Evolutionary conservation across 2,113 vertebrate species (phyloP), one percentile per base, ranked within the genome.

Genomic region (Dolichotis patagonum): DNA sequence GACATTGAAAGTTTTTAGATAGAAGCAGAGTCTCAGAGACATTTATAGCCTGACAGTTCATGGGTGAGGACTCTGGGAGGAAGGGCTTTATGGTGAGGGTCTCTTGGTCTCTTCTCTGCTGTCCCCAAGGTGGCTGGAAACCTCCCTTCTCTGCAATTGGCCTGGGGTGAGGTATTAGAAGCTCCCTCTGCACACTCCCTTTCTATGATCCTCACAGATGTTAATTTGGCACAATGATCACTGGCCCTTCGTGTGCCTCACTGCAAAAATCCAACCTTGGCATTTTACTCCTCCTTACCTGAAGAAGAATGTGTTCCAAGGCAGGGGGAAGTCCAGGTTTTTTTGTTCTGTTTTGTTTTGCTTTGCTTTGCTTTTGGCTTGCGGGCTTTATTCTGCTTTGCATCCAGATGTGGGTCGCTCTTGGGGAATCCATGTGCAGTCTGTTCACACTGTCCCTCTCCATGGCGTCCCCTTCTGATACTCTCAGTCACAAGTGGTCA

Each of bases 381-480:
- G 7, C 56, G 41, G 62, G 46, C 28, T 62, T 92, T 52, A 46
- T 92, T 90, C 78, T 0, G 3, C 19, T 77, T 77, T 28, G 38
- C 62, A 56, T 3, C 1, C 24, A 63, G 41, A 84, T 43, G 35
- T 19, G 38, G 54, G 62, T 22, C 0, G 0, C 11, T 6, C 0
- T 0, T 43, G 26, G 28, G 81, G 58, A n/a, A 16, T 16, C 5
- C 22, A 60, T 0, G 0, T 22, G 16, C n/a, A 0, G 7, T 3
- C 0, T 0, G 7, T 9, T 60, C 58, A n/a, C 6, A 5, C 86
- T 3, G 0, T 49, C 38, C 78, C 0, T 0, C 35, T 22, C 16
- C 16, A 1, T 20, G 1, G 1, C 0, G 0, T 38, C 35, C 12
- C 54, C 62, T 32, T 52, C 71, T 20, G 63, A 93, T 4, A 10